Base-by-base conservation (phyloP, 2,113 vertebrate species). In the Aegotheles bennettii region DNA sequence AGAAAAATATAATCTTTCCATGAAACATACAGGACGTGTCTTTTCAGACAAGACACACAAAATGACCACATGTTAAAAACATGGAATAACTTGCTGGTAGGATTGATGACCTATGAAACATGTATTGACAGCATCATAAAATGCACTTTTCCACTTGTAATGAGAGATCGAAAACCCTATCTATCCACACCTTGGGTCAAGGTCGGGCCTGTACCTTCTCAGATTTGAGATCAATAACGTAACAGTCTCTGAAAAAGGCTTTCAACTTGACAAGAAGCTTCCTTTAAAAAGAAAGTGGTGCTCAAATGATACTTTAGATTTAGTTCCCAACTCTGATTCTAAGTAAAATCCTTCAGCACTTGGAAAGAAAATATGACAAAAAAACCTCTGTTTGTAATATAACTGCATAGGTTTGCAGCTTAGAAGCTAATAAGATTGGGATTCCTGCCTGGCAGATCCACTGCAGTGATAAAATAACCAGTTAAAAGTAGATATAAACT, bases 221-320 rank as follows among this genome's bases (percentile, higher is more conserved):
- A 71, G 85, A 65, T 65, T 76, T 71, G 29, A 95, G 64, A 93
- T 89, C 86, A 89, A 87, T 95, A 92, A 63, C 5, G 1, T 54
- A 79, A 69, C 16, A 63, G 59, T 36, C 28, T 80, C 50, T 40
- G 56, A 68, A 83, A 88, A 88, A 71, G 29, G 23, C 16, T 91
- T 95, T 90, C 87, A 67, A 25, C 51, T 91, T 83, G 59, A 80
- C 54, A 68, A 93, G 85, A 89, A 65, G 7, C 28, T 91, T 93
- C 54, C 47, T 85, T 48, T 92, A 78, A 93, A 33, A 93, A 92
- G 59, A 28, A 83, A 86, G 60, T 68, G 11, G 31, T 93, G 50
- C 24, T 89, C 57, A 90, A 0, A 0, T 89, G 67, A 77, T 50
- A 63, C 13, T 74, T 86, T 38, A 84, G 73, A 92, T 94, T 75